Evolutionary conservation across 2,113 vertebrate genomes (phyloP), one percentile per base, ranked within the genome.

Genomic region (Dipodomys merriami): DNA sequence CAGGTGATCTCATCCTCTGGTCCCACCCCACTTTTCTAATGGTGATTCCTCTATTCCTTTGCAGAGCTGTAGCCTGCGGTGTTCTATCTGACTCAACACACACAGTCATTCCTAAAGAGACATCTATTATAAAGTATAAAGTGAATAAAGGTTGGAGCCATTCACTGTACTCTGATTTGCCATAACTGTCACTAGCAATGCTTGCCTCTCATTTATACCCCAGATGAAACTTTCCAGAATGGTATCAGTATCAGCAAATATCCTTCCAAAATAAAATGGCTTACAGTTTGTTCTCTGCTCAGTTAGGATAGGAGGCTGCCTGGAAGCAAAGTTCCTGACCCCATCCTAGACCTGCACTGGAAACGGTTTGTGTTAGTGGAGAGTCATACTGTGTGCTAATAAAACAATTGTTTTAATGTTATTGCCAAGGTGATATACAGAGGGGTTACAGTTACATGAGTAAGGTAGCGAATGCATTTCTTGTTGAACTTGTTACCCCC

Each of bases 341-440:
- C 96, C 97, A 97, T 98, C 60, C 29, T 97, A 97, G 95, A 96
- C 97, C 98, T 97, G 97, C 95, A 84, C 97, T 98, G 97, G 97
- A 95, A 97, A 98, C 93, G 97, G 96, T 98, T 95, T 97, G 97
- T 20, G 97, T 9, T 98, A 98, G 98, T 97, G 98, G 98, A 98
- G 98, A 98, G 98, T 97, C 98, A 97, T 97, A 97, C 96, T 93
- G 95, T 96, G 97, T 97, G 96, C 97, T 39, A 39, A 39, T 39
- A 39, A 39, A 39, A 39, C 39, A 39, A 39, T 39, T 39, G 39
- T 39, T 39, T 39, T 39, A 39, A 39, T 39, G 5, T 39, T 39
- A 39, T 39, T 39, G 39, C 39, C 39, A 39, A 39, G 39, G 39
- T 39, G 39, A 39, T 39, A 39, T 39, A 39, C 39, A 39, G 39